Conservation (phyloP, 2,797 vertebrate genomes). For the Eulemur coronatus region DNA sequence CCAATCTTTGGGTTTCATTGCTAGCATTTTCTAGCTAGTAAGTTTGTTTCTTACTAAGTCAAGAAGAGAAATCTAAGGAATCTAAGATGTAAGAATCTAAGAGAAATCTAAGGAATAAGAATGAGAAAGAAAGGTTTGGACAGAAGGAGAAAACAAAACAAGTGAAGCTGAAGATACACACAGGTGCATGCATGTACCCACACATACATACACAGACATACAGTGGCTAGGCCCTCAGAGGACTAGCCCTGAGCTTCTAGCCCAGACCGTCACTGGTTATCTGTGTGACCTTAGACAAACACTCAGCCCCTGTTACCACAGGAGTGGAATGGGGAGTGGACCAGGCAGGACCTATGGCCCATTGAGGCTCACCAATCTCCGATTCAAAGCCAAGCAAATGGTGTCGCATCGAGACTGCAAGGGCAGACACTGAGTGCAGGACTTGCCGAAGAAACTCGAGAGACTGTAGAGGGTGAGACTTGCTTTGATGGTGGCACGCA, state of each 20-base stretch:
- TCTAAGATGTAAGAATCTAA: neutral
- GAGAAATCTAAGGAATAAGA: neutral
- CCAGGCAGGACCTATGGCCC: neutral
- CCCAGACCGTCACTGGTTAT: neutral
- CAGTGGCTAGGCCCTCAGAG: neutral
- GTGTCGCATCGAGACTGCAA: neutral
- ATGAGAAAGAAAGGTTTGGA: neutral
- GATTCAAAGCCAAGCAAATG: neutral
- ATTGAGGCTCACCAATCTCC: neutral
- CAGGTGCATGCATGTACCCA: fast-evolving
- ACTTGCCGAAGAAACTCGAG: neutral
- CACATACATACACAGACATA: neutral
- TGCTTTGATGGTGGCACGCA: neutral
- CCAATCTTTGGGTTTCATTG: neutral
- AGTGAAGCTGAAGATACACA: neutral
- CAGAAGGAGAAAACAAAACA: neutral
- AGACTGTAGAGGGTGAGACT: neutral
- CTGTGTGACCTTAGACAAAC: neutral
- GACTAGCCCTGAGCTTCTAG: neutral
- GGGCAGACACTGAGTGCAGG: neutral
- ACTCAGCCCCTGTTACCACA: neutral
- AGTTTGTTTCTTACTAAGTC: neutral
- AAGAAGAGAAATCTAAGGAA: constrained; percentile 15
- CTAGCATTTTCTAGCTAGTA: neutral
- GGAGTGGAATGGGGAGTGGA: neutral